These are phyloP conservation scores for Drosophila barbarae DNA, from an alignment of 2,888 invertebrate genomes.

Conservation along the genomic window DNA sequence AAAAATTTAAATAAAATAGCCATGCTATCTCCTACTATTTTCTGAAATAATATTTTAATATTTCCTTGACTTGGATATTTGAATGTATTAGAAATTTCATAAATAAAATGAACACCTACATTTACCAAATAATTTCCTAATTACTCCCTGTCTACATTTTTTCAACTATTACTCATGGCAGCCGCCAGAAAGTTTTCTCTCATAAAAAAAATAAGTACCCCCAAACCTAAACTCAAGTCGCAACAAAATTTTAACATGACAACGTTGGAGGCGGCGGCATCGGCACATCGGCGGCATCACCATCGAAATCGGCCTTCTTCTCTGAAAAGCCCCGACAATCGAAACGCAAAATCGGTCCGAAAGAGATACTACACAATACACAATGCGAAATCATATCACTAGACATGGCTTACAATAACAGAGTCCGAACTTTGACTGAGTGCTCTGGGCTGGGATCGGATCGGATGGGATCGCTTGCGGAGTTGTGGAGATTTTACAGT, in stretches of 20 bases:
- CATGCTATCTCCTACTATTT: no score
- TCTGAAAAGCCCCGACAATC: constrained; percentile 38
- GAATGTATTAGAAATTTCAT: no score
- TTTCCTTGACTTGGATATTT: no score
- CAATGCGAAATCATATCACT: constrained; percentile 75
- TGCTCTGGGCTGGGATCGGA: constrained; percentile 42
- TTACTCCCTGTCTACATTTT: constrained; percentile 5
- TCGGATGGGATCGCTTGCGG: constrained; percentile 34
- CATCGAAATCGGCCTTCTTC: constrained; percentile 19
- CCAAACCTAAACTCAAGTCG: constrained; percentile 13
- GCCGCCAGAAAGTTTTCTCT: constrained; percentile 8
- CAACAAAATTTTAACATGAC: constrained; percentile 36
- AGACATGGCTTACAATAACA: constrained; percentile 76
- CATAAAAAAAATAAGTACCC: constrained; percentile 1
- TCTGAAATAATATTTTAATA: no score
- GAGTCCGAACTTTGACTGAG: constrained; percentile 69
- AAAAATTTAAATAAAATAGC: no score
- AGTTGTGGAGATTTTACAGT: constrained; percentile 36
- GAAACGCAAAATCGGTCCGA: constrained; percentile 32
- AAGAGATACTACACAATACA: constrained; percentile 54
- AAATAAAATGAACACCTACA: no score
- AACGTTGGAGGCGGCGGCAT: constrained; percentile 55
- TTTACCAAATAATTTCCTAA: background rate
- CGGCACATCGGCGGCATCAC: constrained; percentile 20
- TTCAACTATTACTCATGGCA: constrained; percentile 24